Conservation (phyloP, 2,113 vertebrate genomes). For the Petrocephalus microphthalmus region DNA sequence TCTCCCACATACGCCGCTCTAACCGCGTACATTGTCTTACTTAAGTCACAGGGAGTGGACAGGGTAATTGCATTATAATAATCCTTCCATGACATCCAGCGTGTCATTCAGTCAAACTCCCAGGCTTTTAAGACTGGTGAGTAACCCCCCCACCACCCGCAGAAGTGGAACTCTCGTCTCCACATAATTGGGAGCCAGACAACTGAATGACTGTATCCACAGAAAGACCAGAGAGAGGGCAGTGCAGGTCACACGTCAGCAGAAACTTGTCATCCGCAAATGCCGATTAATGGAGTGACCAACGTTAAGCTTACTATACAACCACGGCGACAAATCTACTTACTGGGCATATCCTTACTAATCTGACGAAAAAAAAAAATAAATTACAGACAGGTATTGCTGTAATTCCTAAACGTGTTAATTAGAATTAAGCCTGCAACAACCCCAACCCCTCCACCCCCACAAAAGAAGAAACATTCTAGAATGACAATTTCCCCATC, state of each 20-base stretch:
- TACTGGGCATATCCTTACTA: background rate
- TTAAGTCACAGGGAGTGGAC: background rate
- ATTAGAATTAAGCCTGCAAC: background rate
- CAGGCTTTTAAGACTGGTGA: background rate
- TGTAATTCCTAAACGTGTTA: background rate
- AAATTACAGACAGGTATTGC: background rate
- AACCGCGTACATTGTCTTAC: background rate
- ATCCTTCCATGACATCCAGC: background rate
- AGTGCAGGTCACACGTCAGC: background rate
- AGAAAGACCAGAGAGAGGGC: background rate
- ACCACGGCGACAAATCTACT: background rate
- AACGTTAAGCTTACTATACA: background rate
- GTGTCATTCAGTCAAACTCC: background rate
- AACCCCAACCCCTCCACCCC: background rate
- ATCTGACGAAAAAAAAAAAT: background rate
- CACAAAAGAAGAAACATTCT: background rate
- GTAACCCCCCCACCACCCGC: background rate
- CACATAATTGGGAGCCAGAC: background rate
- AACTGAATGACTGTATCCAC: background rate
- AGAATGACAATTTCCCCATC: background rate
- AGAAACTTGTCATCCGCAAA: background rate
- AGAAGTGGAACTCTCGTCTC: background rate
- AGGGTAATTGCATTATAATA: background rate
- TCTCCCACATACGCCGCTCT: background rate
- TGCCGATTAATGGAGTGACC: background rate